Evolutionary conservation across 2,113 vertebrate species (phyloP), one percentile per base, ranked within the genome.

Genomic region (Campylomormyrus tamandua): DNA sequence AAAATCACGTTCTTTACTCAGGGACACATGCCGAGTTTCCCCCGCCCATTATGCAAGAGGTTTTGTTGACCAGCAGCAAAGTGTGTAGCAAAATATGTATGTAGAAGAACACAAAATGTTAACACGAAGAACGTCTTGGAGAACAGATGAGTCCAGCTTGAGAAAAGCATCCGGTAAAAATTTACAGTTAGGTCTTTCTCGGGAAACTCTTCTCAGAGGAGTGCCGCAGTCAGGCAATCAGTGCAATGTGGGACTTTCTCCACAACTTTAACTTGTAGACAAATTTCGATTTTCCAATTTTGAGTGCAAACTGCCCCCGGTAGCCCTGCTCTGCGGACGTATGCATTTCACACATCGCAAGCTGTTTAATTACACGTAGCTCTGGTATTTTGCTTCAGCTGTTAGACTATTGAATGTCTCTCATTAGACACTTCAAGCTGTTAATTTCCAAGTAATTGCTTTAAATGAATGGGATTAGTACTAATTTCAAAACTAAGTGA

Each of bases 341-440:
- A 8, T 84, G 42, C 45, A 56, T 53, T 53, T 56, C 50, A 87
- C 31, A 53, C 45, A 19, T 52, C 11, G 27, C 49, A 5, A 39
- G 21, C 31, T 87, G 45, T 87, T 52, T 52, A 53, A 87, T 87
- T 87, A 87, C 48, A 52, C 85, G n/a, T 49, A 53, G 85, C 31
- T 19, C 48, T 87, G n/a, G 1, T 87, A 19, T 87, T 52, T 52
- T 39, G 24, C 27, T 35, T 48, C 45, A 70, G 62, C 62, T 74
- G 17, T 50, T 50, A 70, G 46, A 50, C 15, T 77, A 77, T 77
- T 50, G 46, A 88, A 45, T 50, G 66, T 66, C 53, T 66, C 87
- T 88, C 66, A 50, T 89, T 50, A 89, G 49, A 74, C 42, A 70
- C 27, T 31, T 89, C 70, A 89, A 89, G 88, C 66, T 77, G 46